A percentile compares a stretch with the other conserved stretches of the same genome.
Evolutionary conservation across 2,113 vertebrate genomes (phyloP).

Genomic region (Pelvicachromis taeniatus): DNA sequence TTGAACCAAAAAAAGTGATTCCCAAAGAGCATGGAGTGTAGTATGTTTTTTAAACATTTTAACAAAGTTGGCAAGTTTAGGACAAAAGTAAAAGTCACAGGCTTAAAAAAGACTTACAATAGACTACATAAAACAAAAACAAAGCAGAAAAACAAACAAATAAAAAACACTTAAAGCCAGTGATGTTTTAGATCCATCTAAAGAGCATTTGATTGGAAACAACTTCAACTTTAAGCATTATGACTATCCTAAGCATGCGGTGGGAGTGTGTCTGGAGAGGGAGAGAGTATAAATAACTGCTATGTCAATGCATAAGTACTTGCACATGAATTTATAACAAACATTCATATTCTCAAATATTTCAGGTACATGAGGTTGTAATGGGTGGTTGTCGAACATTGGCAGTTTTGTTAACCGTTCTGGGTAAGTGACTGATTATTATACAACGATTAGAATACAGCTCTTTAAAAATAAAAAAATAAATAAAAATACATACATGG

Average conservation of each 20-base stretch:
- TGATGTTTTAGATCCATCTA: not conserved
- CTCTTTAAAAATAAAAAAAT: not conserved
- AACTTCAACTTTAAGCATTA: not conserved
- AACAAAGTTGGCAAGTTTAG: not conserved
- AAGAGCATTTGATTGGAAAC: not conserved
- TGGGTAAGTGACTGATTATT: not conserved
- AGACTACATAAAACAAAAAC: accelerated
- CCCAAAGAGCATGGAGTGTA: not conserved
- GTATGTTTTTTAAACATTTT: not conserved
- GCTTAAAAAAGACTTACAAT: not conserved
- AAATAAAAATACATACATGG: not conserved
- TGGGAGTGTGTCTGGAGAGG: not conserved
- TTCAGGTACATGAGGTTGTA: not conserved
- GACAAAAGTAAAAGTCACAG: not conserved
- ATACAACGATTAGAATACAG: not conserved
- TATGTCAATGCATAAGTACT: not conserved
- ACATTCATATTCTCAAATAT: not conserved
- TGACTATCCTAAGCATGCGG: not conserved
- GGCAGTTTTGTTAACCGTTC: not conserved
- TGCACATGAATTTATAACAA: not conserved
- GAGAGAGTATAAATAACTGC: not conserved
- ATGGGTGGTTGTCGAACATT: not conserved
- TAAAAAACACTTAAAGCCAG: not conserved
- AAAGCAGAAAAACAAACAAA: not conserved
- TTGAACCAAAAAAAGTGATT: not conserved